These are phyloP conservation scores for Megaceryle torquata DNA, from an alignment of 2,113 vertebrate genomes.

Conservation along the genomic window DNA sequence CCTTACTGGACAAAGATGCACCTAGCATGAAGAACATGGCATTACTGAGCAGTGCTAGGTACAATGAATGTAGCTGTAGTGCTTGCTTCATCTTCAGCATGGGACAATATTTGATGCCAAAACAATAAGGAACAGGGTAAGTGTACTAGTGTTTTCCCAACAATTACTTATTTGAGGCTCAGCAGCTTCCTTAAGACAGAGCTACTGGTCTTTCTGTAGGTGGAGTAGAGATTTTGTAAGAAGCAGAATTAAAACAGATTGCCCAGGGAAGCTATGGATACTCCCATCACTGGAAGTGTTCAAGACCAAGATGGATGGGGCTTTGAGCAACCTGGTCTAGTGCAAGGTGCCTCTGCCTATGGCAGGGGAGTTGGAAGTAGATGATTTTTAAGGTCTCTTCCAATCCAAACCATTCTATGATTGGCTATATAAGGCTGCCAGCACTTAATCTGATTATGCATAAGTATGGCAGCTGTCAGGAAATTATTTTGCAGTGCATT, in stretches of 20 bases:
- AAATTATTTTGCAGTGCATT: not conserved
- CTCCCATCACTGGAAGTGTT: too few species aligned
- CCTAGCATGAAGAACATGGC: accelerated
- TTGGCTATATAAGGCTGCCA: not conserved
- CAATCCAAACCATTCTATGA: too few species aligned
- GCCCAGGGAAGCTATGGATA: too few species aligned
- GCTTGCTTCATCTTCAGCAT: not conserved
- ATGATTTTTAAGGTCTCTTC: too few species aligned
- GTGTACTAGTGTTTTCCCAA: not conserved
- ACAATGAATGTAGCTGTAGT: not conserved
- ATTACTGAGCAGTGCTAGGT: not conserved
- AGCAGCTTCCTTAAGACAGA: not conserved
- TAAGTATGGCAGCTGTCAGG: not conserved
- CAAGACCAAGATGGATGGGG: too few species aligned
- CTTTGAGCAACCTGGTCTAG: too few species aligned
- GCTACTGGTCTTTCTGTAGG: not conserved
- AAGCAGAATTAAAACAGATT: not conserved
- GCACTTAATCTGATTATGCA: not conserved
- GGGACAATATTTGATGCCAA: not conserved
- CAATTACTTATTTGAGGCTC: not conserved
- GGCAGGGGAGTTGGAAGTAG: too few species aligned
- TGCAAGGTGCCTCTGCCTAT: too few species aligned
- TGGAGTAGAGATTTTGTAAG: not conserved
- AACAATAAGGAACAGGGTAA: not conserved
- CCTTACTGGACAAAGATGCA: not conserved